phyloP scores from a whole-genome alignment of 2,113 vertebrate species.

The Piprites chloris region DNA sequence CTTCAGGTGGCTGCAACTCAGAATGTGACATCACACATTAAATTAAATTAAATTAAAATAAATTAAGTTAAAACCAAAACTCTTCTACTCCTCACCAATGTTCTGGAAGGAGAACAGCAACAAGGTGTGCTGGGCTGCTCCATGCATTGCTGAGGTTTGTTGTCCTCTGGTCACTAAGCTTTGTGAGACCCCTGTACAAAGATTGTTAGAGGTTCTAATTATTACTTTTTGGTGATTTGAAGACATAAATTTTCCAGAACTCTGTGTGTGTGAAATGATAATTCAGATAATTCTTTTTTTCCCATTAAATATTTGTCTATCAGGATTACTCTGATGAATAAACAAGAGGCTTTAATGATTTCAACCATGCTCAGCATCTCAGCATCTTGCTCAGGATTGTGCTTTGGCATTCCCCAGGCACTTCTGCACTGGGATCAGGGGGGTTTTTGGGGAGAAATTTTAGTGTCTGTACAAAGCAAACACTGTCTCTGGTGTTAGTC shows the following conservation, averaged over 20 bases:
- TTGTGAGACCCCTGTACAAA: background rate
- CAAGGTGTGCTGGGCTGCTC: background rate
- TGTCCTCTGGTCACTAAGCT: background rate
- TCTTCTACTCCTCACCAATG: fast-evolving
- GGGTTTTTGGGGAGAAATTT: background rate
- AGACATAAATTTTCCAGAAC: background rate
- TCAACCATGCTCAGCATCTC: background rate
- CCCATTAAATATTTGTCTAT: background rate
- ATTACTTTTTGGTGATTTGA: background rate
- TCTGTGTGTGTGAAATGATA: too few species aligned
- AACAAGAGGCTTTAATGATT: background rate
- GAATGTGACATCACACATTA: fast-evolving
- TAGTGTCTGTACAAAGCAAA: background rate
- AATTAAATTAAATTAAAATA: background rate
- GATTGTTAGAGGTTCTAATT: background rate
- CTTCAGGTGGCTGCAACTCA: background rate
- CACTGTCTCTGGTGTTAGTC: background rate
- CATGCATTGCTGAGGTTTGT: background rate
- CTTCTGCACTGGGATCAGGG: background rate
- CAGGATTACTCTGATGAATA: background rate
- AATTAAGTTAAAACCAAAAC: too few species aligned
- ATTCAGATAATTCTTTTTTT: fast-evolving
- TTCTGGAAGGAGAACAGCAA: background rate
- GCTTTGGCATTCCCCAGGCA: background rate
- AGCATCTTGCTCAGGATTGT: background rate